Evolutionary conservation across 2,797 vertebrate genomes (phyloP), one percentile per base, ranked within the genome.

Genomic region (Atherinosoma microstoma): DNA sequence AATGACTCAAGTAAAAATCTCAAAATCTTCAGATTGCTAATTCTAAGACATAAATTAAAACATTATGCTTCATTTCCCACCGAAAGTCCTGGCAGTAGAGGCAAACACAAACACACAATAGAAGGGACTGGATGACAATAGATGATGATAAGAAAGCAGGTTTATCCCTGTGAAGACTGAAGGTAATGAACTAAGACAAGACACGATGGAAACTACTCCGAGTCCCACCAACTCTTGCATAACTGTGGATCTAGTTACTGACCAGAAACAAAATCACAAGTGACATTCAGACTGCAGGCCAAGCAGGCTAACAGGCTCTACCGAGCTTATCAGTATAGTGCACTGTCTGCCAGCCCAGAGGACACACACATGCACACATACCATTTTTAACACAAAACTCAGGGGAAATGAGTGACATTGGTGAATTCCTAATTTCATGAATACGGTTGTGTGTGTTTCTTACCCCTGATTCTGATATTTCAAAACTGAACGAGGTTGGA

Each of bases 221-320:
- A 56, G 47, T 82, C 73, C 71, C 61, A 40, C 69, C 56, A 71
- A 62, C 76, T 68, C 38, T n/a, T 24, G 64, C 63, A 75, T 73
- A 78, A 78, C 75, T 38, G 72, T 59, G 64, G 51, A 76, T 65
- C 71, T 75, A 72, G 47, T 78, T 66, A 80, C 75, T 84, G 87
- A 84, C 81, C 77, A 70, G 73, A 78, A 74, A 86, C 68, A 84
- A 79, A 87, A 81, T 84, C 70, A 62, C 64, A 59, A 76, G 73
- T 73, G 76, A 81, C 75, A 80, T 70, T 83, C 65, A 84, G 70
- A 78, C 89, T 85, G 70, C 74, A 70, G 86, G 87, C 83, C 82
- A 85, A 83, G 81, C 69, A 70, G 78, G 81, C 79, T 89, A 89
- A 91, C 83, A 83, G 82, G 84, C 80, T 89, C 67, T 79, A 57